Conservation (phyloP, 2,113 vertebrate species). For the Callaeas wilsoni region DNA sequence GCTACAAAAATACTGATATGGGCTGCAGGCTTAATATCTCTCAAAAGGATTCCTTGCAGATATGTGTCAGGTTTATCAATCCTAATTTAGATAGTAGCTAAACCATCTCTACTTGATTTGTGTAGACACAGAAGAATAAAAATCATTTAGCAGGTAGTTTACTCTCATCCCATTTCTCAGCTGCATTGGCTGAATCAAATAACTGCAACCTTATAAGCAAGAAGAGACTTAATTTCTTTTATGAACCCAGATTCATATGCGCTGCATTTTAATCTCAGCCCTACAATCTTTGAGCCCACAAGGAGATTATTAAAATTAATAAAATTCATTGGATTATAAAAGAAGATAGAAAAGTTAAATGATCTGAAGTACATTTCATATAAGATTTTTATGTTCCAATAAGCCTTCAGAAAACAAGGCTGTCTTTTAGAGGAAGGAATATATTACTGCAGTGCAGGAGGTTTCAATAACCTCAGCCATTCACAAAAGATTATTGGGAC, state of each 20-base stretch:
- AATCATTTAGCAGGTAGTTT: neutral
- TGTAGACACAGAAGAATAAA: conserved; percentile 37
- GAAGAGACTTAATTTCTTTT: conserved; percentile 46
- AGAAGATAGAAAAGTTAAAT: conserved; percentile 67
- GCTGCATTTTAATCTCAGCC: conserved; percentile 60
- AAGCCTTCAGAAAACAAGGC: conserved; percentile 61
- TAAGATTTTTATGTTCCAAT: conserved; percentile 61
- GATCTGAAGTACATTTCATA: conserved; percentile 65
- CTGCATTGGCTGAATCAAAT: neutral
- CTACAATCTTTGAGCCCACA: conserved; percentile 10
- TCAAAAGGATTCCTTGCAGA: conserved; percentile 25
- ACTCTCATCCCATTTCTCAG: neutral
- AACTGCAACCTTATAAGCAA: conserved; percentile 8
- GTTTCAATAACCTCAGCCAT: conserved; percentile 56
- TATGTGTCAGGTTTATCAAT: conserved; percentile 25
- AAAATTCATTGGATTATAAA: conserved; percentile 69
- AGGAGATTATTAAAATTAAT: conserved; percentile 54
- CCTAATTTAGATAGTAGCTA: conserved; percentile 52
- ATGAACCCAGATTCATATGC: conserved; percentile 42
- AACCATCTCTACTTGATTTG: conserved; percentile 42
- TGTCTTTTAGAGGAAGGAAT: conserved; percentile 47
- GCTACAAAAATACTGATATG: conserved; percentile 16
- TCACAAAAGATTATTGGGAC: conserved; percentile 54
- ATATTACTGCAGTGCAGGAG: conserved; percentile 34
- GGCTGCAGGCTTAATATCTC: conserved; percentile 25